These are phyloP conservation scores for Cassiopea xamachana DNA, from an alignment of 30 jellyfish, hydroid and myxozoan species.

Conservation along the genomic window DNA sequence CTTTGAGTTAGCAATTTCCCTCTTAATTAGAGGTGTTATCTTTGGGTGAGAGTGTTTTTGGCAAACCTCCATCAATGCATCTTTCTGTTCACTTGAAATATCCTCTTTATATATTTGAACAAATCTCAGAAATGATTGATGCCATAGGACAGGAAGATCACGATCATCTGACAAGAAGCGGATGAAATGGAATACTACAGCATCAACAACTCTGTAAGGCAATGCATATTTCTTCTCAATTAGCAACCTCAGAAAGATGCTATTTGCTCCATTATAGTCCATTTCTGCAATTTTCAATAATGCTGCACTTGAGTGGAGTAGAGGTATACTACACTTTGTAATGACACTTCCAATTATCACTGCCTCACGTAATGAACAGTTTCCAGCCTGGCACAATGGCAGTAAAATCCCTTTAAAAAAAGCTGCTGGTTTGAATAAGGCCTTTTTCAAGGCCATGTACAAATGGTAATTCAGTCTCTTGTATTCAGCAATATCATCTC, in stretches of 20 bases:
- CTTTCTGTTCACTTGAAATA: constrained; percentile 92
- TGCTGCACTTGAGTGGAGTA: constrained; percentile 94
- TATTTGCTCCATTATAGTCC: constrained; percentile 95
- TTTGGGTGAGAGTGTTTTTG: constrained; percentile 75
- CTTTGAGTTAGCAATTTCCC: constrained; percentile 79
- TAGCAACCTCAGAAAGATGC: constrained; percentile 78
- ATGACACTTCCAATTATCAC: constrained; percentile 88
- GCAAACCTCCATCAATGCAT: constrained; percentile 84
- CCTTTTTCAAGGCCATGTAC: constrained; percentile 91
- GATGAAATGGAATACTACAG: constrained; percentile 75
- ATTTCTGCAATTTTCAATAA: constrained; percentile 91
- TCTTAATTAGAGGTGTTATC: constrained; percentile 78
- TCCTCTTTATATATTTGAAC: constrained; percentile 91
- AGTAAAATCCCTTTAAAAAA: constrained; percentile 92
- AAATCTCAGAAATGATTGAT: constrained; percentile 76
- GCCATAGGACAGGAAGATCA: constrained; percentile 88
- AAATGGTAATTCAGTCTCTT: constrained; percentile 88
- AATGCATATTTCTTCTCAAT: constrained; percentile 91
- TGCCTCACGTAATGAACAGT: constrained; percentile 96
- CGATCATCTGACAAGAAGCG: constrained; percentile 83
- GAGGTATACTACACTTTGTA: constrained; percentile 85
- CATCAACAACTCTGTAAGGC: constrained; percentile 94
- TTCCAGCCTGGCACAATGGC: constrained; percentile 96
- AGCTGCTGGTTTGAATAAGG: constrained; percentile 96
- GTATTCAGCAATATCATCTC: constrained; percentile 97